Evolutionary conservation across 2,888 invertebrate species (phyloP).

Genomic region (Phyto melanocephala): DNA sequence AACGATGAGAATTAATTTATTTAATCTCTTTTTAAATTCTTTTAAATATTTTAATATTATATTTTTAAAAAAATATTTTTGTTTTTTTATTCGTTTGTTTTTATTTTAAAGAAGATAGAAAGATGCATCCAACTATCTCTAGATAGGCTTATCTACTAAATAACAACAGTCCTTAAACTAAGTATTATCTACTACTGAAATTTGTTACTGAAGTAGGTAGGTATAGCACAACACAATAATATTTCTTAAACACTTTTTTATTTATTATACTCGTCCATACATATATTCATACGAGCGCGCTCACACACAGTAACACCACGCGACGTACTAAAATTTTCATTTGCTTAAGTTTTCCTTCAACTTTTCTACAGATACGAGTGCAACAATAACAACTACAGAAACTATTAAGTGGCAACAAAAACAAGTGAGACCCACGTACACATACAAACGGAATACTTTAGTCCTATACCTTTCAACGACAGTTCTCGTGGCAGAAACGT

Average conservation of each 20-base stretch:
- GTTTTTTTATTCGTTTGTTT: background rate
- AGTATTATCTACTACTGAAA: constrained; percentile 3
- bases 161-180: constrained; percentile 22
- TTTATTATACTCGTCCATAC: too few relatives aligned
- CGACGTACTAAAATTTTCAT: constrained; percentile 39
- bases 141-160: constrained; percentile 40
- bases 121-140: background rate
- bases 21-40: background rate
- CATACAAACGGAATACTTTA: background rate
- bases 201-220: constrained; percentile 19
- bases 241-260: too few relatives aligned
- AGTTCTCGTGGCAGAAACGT: constrained; percentile 70
- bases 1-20: background rate
- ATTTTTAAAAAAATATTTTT: background rate
- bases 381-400: constrained; percentile 1
- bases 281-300: background rate
- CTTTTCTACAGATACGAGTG: constrained; percentile 6
- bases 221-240: too few relatives aligned
- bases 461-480: constrained; percentile 34
- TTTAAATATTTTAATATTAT: background rate
- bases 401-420: constrained; percentile 9
- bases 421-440: background rate
- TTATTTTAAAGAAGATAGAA: background rate
- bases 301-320: background rate
- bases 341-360: constrained; percentile 5